Base-by-base conservation (phyloP, 2,888 invertebrate species). In the Eustalomyia histrio region DNA sequence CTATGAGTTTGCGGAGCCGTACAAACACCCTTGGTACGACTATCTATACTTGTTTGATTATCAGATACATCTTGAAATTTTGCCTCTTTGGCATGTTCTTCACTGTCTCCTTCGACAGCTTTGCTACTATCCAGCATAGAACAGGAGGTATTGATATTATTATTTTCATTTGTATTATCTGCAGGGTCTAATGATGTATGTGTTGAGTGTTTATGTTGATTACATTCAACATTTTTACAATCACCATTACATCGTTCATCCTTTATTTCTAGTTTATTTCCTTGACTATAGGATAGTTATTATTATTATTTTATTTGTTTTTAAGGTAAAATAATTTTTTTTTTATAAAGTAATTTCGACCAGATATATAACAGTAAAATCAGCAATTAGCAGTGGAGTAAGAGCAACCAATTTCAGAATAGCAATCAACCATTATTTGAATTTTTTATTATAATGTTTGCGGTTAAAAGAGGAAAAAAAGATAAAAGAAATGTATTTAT, bases 21-120 rank as follows among this genome's bases (percentile, higher is more conserved):
- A 65, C 91, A 89, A 83, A 91, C 91, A 84, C 91, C 90, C 86
- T 91, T 91, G 12, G 91, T 91, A 85, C 91, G 91, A 43, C 89
- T 85, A 72, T 87, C 88, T 85, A 88, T 88, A 76, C 86, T 87
- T 9, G 74, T 80, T 81, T 88, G 89, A 87, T 88, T 89, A 86
- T 87, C 85, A 1, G 86, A 82, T 33, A 83, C 80, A 35, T 82
- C 65, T 63, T 84, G 10, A 82, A 75, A 78, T 0, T 47, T 83
- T 85, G 76, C 85, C 60, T 65, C 80, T 74, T 78, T 53, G 47
- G 55, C 16, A 18, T 53, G 8, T 24, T 75, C 68, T 39, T 57
- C 55, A 52, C 17, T 71, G 64, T 39, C 17, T 76, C 35, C 18
- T 52, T 47, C 17, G 24, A 39, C 39, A 47, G 12, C 3, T 47